Conservation (phyloP, 2,113 vertebrate genomes). For the Budorcas taxicolor region DNA sequence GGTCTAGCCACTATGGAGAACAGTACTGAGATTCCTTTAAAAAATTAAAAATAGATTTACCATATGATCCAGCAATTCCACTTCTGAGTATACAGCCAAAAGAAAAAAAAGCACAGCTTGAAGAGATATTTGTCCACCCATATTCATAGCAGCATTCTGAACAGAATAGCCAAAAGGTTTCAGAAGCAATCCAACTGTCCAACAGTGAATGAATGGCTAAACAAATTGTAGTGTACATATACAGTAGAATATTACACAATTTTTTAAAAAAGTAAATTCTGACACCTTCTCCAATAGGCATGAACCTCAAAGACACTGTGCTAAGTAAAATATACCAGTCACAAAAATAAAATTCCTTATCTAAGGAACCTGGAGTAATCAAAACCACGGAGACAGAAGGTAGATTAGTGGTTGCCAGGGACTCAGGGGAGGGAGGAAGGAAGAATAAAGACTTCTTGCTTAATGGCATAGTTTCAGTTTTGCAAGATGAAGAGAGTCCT, state of each 20-base stretch:
- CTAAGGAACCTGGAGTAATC: not conserved
- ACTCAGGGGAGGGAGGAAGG: not conserved
- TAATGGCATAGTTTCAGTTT: not conserved
- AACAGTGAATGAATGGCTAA: too few relatives aligned
- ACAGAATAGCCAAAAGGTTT: not conserved
- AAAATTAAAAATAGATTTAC: not conserved
- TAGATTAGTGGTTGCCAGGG: not conserved
- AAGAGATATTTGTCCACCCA: not conserved
- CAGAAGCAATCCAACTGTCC: not conserved
- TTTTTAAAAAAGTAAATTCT: not conserved
- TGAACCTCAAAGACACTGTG: not conserved
- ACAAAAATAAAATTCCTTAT: not conserved
- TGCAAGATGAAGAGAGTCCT: not conserved
- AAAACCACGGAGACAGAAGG: not conserved
- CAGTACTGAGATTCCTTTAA: not conserved
- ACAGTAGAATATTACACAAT: not conserved
- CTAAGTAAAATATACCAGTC: not conserved
- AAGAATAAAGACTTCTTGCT: not conserved
- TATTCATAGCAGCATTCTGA: not conserved
- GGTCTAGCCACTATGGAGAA: not conserved
- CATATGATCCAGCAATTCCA: not conserved
- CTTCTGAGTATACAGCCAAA: not conserved
- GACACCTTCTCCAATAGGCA: too few relatives aligned
- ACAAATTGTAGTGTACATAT: accelerated
- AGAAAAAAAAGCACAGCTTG: not conserved